A percentile compares a stretch with the other conserved stretches of the same genome.
These are phyloP conservation scores for Oscheius sp. DNA, from an alignment of 2,888 invertebrate species.

Conservation along the genomic window DNA sequence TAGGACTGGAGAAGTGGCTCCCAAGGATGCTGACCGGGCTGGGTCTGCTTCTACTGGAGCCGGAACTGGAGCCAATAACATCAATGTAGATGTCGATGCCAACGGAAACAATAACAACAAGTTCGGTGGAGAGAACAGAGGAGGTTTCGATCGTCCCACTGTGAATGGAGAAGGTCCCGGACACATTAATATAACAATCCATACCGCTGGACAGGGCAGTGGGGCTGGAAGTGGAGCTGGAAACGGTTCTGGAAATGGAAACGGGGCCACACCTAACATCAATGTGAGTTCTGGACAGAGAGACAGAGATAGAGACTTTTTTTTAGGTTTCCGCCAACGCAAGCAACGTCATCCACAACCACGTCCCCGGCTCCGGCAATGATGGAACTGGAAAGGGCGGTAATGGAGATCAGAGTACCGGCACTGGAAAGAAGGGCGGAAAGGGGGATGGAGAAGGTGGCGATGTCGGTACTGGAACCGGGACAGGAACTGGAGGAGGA, in stretches of 20 bases:
- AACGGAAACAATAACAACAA: slow-evolving; percentile 44
- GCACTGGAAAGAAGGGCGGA: neutral
- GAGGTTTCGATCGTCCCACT: slow-evolving; percentile 34
- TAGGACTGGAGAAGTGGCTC: neutral
- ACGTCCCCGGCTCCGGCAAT: neutral
- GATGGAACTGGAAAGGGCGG: slow-evolving; percentile 11
- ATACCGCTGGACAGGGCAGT: slow-evolving; percentile 40
- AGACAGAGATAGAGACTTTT: neutral
- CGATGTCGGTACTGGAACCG: slow-evolving; percentile 38
- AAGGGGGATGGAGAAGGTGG: slow-evolving; percentile 36
- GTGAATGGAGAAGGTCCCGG: slow-evolving; percentile 37
- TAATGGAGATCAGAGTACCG: slow-evolving; percentile 4
- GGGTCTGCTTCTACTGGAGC: neutral
- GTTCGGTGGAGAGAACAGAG: slow-evolving; percentile 2
- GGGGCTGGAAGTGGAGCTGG: neutral
- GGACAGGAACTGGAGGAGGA: slow-evolving; percentile 38
- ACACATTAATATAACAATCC: slow-evolving; percentile 51
- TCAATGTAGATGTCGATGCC: slow-evolving; percentile 26
- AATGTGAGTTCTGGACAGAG: neutral
- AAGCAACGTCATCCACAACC: neutral
- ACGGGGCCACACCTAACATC: slow-evolving; percentile 8
- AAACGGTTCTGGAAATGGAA: too few species aligned
- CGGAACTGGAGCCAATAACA: slow-evolving; percentile 18
- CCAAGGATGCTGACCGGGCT: neutral
- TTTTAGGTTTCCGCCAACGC: neutral